Conservation (phyloP, 35 echinoderm and acorn worm species). For the Lytechinus pictus region DNA sequence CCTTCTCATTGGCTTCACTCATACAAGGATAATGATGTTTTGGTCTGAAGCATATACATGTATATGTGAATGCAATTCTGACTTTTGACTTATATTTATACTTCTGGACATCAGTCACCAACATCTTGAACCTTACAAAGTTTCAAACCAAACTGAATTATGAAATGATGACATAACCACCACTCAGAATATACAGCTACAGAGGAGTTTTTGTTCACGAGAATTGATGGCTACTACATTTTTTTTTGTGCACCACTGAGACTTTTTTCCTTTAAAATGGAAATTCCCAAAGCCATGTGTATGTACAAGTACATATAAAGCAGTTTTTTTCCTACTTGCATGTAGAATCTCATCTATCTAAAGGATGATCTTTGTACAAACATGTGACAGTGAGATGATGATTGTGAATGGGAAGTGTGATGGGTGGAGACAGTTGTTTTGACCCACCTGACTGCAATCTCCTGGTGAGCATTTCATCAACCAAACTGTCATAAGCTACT, state of each 20-base stretch:
- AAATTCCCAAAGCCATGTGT: not conserved
- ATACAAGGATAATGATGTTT: not conserved
- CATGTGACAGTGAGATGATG: constrained; percentile 9
- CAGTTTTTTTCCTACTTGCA: not conserved
- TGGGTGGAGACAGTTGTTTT: not conserved
- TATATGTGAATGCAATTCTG: not conserved
- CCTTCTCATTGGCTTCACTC: not conserved
- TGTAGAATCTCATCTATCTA: not conserved
- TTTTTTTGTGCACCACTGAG: too few species aligned
- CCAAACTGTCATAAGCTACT: too few species aligned
- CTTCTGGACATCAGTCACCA: not conserved
- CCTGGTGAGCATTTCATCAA: too few species aligned
- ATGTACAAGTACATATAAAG: too few species aligned
- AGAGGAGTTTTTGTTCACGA: too few species aligned
- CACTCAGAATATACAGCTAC: too few species aligned
- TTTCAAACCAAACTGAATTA: too few species aligned
- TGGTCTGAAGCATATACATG: not conserved
- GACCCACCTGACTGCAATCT: not conserved
- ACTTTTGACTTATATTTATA: not conserved
- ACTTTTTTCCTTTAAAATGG: not conserved
- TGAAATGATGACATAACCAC: too few species aligned
- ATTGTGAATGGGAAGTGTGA: not conserved
- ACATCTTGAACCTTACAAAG: too few species aligned
- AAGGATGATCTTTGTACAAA: not conserved
- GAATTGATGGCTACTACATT: too few species aligned